Base-by-base conservation (phyloP, 2,113 vertebrate species). In the Ciconia stormi region DNA sequence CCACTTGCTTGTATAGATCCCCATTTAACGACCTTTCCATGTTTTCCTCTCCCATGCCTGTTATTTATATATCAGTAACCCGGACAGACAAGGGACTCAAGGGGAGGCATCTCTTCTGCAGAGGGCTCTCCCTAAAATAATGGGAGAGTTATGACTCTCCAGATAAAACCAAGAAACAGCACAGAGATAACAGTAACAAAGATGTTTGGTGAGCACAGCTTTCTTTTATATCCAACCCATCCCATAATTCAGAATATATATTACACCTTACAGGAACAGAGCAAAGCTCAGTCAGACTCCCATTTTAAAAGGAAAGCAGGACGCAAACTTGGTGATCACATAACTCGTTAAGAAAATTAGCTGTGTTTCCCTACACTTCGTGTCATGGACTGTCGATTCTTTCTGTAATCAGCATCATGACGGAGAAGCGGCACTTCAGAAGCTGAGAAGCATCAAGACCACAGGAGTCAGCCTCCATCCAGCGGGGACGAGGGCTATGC, bases 1-100 rank as follows among this genome's bases (percentile, higher is more conserved):
- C 76, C 93, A 90, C 87, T 82, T 34, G 26, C 87, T 42, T 46
- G 38, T 50, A 59, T 27, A 90, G 80, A 73, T 85, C 86, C 76
- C 78, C 58, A 27, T 59, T 86, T 96, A 96, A 97, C 76, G 96
- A 79, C 85, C 96, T 97, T 94, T 44, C 96, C 95, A 86, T 79
- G 92, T 74, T 94, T 91, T 44, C 58, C 88, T 78, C 59, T 87
- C 87, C 80, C 9, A 2, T 77, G 94, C 79, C 95, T 95, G 83
- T 42, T 38, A 21, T 69, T 34, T 55, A 74, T 46, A 29, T 13
- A 91, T 44, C 93, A 94, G 89, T 1, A 6, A 38, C 63, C 32
- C 78, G 62, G 87, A 66, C 92, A 74, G 77, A 11, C 13, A 6
- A 56, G 69, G 76, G 82, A 40, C 49, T 22, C 6, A 1, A 13